A percentile compares a stretch with the other conserved stretches of the same genome.
Evolutionary conservation across 2,797 vertebrate genomes (phyloP).

Genomic region (Novumbra hubbsi): DNA sequence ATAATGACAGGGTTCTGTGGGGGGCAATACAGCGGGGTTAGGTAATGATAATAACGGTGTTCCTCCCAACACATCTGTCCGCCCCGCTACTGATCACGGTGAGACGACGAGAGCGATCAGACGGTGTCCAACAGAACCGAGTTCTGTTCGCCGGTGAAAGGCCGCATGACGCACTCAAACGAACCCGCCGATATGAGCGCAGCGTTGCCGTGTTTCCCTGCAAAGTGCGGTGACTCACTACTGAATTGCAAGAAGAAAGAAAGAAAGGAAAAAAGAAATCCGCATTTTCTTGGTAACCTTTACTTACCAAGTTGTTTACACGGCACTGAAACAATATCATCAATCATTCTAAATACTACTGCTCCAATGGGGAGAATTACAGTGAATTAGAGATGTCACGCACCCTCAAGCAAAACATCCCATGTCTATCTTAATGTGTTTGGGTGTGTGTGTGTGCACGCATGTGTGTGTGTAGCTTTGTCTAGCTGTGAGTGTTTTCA

Average conservation of each 20-base stretch:
- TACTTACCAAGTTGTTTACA: constrained; percentile 75
- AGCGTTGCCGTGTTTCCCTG: constrained; percentile 27
- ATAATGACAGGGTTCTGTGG: constrained; percentile 69
- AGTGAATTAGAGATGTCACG: constrained; percentile 77
- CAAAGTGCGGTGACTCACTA: constrained; percentile 26
- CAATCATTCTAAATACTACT: constrained; percentile 76
- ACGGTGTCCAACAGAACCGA: neutral
- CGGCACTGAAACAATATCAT: constrained; percentile 72
- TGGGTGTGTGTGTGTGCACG: constrained; percentile 39
- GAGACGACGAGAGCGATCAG: constrained; percentile 53
- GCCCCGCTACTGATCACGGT: constrained; percentile 63
- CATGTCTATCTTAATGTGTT: constrained; percentile 71
- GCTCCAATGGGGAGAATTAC: constrained; percentile 75
- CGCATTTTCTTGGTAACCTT: constrained; percentile 58
- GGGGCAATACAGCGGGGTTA: constrained; percentile 61
- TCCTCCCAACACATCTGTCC: constrained; percentile 67
- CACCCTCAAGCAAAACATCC: constrained; percentile 76
- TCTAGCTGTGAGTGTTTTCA: constrained; percentile 51
- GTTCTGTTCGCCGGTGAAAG: neutral
- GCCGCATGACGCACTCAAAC: neutral
- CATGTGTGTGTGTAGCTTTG: constrained; percentile 46
- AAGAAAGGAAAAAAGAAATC: constrained; percentile 38
- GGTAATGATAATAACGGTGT: constrained; percentile 69
- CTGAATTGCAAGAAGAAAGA: constrained; percentile 37
- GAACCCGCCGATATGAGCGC: neutral